Percentiles rank a stretch among this genome's conserved stretches.
Conservation (phyloP, 1,140 invertebrate species). For the Cephus cinctus region DNA sequence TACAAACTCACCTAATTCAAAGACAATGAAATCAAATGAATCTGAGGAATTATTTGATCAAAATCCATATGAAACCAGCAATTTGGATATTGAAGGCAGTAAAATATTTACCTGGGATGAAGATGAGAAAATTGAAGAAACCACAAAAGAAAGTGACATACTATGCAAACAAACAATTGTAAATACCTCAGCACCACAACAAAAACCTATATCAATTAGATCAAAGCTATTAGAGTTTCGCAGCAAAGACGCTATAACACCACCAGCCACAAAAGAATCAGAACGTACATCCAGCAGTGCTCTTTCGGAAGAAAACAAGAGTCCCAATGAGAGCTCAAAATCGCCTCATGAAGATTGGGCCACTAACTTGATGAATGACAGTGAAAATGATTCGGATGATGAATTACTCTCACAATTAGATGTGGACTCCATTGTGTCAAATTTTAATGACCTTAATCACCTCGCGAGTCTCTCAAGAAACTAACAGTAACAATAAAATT, state of each 20-base stretch:
- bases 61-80: no score
- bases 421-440: slow-evolving; percentile 25
- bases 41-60: no score
- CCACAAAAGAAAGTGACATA: no score
- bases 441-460: no score
- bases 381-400: slow-evolving; percentile 31
- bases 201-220: not conserved
- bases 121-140: no score
- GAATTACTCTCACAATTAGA: slow-evolving; percentile 39
- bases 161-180: no score
- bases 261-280: not conserved
- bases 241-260: slow-evolving; percentile 10
- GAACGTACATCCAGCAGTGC: not conserved
- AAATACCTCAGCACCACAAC: no score
- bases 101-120: not conserved
- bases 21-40: not conserved
- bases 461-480: no score
- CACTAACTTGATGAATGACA: slow-evolving; percentile 12
- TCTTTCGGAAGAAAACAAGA: not conserved
- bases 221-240: slow-evolving; percentile 6
- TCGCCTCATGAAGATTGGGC: slow-evolving; percentile 8
- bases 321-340: not conserved
- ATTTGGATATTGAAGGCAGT: not conserved
- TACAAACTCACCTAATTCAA: not conserved
- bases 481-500: no score